Conservation (phyloP, 2,888 invertebrate species). For the Galeruca laticollis region DNA sequence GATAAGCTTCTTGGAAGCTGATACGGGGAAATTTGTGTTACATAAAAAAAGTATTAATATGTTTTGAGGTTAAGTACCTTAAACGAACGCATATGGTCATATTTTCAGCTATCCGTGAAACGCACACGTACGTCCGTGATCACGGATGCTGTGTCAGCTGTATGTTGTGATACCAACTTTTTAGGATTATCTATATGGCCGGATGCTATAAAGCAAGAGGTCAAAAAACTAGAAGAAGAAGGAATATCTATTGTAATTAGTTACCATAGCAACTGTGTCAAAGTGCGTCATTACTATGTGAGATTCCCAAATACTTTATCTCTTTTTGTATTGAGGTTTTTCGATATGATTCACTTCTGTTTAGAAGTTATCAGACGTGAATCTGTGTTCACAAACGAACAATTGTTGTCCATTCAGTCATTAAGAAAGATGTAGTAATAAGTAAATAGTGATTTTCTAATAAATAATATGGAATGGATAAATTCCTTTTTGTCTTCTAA, state of each 20-base stretch:
- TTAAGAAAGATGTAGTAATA: constrained; percentile 6
- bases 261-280: constrained; percentile 13
- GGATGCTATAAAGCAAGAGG: too few species aligned
- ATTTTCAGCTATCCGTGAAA: too few species aligned
- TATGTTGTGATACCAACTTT: too few species aligned
- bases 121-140: too few species aligned
- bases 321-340: constrained; percentile 4
- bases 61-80: too few species aligned
- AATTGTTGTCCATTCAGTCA: neutral
- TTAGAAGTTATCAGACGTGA: neutral
- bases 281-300: constrained; percentile 3
- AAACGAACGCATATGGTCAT: too few species aligned
- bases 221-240: too few species aligned
- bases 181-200: too few species aligned
- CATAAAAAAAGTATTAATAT: too few species aligned
- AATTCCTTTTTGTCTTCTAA: constrained; percentile 55
- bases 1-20: too few species aligned
- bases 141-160: too few species aligned
- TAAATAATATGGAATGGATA: constrained; percentile 63
- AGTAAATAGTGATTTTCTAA: constrained; percentile 3
- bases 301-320: constrained; percentile 2
- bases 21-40: too few species aligned
- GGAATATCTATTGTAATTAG: neutral
- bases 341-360: neutral
- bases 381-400: neutral